Base-by-base conservation (phyloP, 2,888 invertebrate species). In the Geotrupes spiniger region DNA sequence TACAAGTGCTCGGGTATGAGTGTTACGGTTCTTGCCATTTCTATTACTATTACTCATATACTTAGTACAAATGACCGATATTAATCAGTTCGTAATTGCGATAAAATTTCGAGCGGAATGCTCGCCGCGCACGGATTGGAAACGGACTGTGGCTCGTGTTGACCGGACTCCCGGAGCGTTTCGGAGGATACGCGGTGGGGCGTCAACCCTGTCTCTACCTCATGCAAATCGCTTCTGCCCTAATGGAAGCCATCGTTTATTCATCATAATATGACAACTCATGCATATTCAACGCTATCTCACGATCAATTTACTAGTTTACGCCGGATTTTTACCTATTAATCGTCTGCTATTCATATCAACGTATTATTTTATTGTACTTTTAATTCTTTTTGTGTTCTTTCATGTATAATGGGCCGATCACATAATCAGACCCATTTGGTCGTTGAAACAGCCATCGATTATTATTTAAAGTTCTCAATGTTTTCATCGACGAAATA, bases 191-290 rank as follows among this genome's bases (percentile, higher is more conserved):
- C 50, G 12, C 53, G 8, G 43, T 42, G 29, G 50, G 53, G 21
- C 28, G 49, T 41, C 49, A 29, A 10, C 42, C 48, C 42, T 37
- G 38, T 51, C 45, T 33, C 15, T 33, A 33, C 27, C 44, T 46
- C 45, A 49, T 46, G 48, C 51, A 45, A 48, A 53, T 48, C 53
- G 53, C 48, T 45, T 33, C 50, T 42, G 48, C 51, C 53, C 51
- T 51, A 51, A 53, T 53, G 50, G 42, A 33, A 37, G 21, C 31
- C 11, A 28, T 48, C 37, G 38, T 40, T 45, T 49, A 49, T 49
- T 41, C 42, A 49, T 45, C 49, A 40, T 27, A 36, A 42, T 28
- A 28, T 39, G 48, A 48, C 42, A 37, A 42, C 10, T 11, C 40
- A 33, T 33, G 33, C 33, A 33, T 33, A 33, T 33, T 29, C 31